Base-by-base conservation (phyloP, 2,797 vertebrate genomes). In the Loriculus beryllinus region DNA sequence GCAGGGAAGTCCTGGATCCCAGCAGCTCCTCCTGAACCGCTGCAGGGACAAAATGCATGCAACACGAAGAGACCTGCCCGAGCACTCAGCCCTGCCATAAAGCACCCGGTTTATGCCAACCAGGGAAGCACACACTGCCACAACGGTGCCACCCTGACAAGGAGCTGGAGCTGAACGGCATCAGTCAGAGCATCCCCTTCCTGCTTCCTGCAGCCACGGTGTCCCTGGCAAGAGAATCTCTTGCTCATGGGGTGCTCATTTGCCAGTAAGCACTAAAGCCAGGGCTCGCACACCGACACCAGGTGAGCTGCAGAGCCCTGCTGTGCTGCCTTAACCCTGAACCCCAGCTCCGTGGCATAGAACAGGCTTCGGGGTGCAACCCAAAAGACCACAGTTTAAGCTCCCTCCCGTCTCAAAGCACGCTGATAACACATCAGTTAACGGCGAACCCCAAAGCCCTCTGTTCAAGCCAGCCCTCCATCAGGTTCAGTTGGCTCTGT, bases 1-100 rank as follows among this genome's bases (percentile, higher is more conserved):
- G 63, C 2, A 2, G 62, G 70, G 45, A 92, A 72, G 35, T 51
- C 39, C 54, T 39, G 19, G 25, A 33, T 33, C 42, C 26, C 5
- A 15, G 31, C 81, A 35, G 71, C 29, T 63, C 62, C 51, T 70
- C 37, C 28, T 45, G 25, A 57, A 72, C 22, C 3, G 33, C 39
- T 9, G 25, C 22, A 43, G 57, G 15, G 51, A 42, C 12, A 56
- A 63, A 93, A 54, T 29, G 47, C 56, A 64, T 12, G 5, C 1
- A 25, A 25, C 2, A 6, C 3, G 22, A 60, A 64, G 23, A 31
- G 43, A 48, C 26, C 9, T 0, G 0, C 37, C 40, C 0, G 0
- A 68, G 65, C 28, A 5, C 35, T 56, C 59, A 65, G 63, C 74
- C 17, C 25, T 15, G 59, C 0, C 0, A 26, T 33, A 51, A 47